Conservation (phyloP, 1,140 invertebrate genomes). For the Euura lappo region DNA sequence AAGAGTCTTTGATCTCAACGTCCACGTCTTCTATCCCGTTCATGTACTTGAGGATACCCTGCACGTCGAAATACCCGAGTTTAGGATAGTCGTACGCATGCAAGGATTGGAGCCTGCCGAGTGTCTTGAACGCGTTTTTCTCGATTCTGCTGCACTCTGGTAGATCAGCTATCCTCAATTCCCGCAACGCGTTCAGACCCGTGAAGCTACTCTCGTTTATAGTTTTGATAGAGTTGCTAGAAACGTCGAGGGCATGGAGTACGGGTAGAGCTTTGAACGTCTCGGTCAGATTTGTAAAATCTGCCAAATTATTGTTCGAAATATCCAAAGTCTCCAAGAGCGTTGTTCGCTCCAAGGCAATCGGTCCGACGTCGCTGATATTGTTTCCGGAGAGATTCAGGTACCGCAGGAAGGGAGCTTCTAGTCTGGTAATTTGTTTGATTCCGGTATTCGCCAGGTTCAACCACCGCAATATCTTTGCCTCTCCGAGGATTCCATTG, state of each 20-base stretch:
- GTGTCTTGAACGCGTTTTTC: constrained; percentile 77
- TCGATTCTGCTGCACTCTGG: constrained; percentile 77
- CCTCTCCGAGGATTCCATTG: constrained; percentile 80
- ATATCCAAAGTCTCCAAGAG: constrained; percentile 80
- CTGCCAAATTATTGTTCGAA: constrained; percentile 74
- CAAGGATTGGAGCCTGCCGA: constrained; percentile 73
- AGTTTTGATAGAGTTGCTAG: constrained; percentile 75
- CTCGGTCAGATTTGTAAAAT: constrained; percentile 55
- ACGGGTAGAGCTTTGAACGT: constrained; percentile 67
- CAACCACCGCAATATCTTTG: constrained; percentile 83
- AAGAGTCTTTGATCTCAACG: constrained; percentile 85
- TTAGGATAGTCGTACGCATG: constrained; percentile 77
- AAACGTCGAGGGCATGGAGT: constrained; percentile 75
- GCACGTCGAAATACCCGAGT: constrained; percentile 82
- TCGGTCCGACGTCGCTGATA: constrained; percentile 69
- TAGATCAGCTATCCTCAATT: constrained; percentile 72
- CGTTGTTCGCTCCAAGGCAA: constrained; percentile 78
- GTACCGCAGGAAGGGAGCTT: constrained; percentile 84
- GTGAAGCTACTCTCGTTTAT: constrained; percentile 78
- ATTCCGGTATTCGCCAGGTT: constrained; percentile 84
- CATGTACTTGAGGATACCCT: constrained; percentile 77
- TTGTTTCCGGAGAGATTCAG: constrained; percentile 85
- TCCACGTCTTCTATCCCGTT: constrained; percentile 72
- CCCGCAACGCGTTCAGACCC: constrained; percentile 68
- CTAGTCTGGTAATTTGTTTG: constrained; percentile 69